These are phyloP conservation scores for Tolypeutes matacus DNA, from an alignment of 2,797 vertebrate genomes.

Conservation along the genomic window DNA sequence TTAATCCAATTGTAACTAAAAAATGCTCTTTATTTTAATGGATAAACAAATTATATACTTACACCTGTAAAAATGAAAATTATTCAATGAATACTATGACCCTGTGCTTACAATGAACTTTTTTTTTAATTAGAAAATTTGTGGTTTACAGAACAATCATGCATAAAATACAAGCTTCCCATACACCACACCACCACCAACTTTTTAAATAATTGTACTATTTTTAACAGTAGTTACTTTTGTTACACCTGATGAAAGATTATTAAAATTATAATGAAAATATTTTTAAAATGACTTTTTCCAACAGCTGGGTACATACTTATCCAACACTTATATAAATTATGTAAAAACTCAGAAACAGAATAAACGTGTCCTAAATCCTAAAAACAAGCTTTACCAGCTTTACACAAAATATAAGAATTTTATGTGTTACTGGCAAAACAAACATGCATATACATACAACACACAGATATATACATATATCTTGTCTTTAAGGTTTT, in stretches of 20 bases:
- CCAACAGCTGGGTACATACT: neutral
- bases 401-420: neutral
- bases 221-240: no score
- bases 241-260: no score
- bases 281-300: conserved; percentile 36
- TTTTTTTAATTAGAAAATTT: no score
- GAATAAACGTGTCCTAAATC: neutral
- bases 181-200: no score
- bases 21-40: conserved; percentile 9
- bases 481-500: neutral
- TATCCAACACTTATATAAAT: neutral
- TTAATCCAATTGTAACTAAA: conserved; percentile 56
- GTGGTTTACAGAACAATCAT: no score
- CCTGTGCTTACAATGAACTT: neutral
- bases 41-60: neutral
- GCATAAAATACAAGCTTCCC: no score
- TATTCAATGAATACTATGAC: neutral
- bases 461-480: neutral
- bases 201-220: no score
- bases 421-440: neutral
- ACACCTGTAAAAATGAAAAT: neutral
- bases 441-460: neutral
- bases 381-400: neutral
- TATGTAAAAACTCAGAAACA: conserved; percentile 18
- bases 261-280: neutral